Conservation (phyloP, 2,888 invertebrate species). For the Tridacna crocea region DNA sequence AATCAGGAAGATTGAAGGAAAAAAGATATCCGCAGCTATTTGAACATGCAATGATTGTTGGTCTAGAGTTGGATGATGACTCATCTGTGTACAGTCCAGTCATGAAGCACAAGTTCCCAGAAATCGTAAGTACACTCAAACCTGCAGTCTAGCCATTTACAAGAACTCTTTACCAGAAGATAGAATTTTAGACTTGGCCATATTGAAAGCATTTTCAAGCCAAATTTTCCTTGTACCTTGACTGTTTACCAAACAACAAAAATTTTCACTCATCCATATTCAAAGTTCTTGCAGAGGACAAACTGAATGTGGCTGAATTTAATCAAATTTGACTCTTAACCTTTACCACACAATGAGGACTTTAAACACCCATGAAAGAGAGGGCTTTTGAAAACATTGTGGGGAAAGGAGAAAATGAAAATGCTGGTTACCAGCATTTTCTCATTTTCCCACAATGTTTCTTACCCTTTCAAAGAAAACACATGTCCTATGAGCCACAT, state of each 20-base stretch:
- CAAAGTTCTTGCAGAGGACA: background rate
- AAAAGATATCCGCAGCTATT: slow-evolving; percentile 80
- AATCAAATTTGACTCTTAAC: background rate
- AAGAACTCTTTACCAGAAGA: no score
- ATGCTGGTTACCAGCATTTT: background rate
- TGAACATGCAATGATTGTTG: slow-evolving; percentile 81
- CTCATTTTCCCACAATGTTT: background rate
- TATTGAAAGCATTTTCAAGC: no score
- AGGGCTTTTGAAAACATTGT: background rate
- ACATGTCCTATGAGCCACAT: no score
- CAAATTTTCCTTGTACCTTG: no score
- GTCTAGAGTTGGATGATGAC: slow-evolving; percentile 71
- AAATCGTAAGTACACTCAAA: slow-evolving; percentile 74
- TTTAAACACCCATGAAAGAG: no score
- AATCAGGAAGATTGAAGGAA: slow-evolving; percentile 59
- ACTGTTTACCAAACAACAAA: background rate
- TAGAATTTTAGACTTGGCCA: no score
- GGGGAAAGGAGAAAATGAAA: background rate
- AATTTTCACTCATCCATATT: background rate
- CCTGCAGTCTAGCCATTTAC: no score
- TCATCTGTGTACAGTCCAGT: slow-evolving; percentile 72
- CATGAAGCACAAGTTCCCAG: slow-evolving; percentile 82
- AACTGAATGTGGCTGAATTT: background rate
- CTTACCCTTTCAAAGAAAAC: no score
- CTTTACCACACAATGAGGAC: no score